Evolutionary conservation across 2,888 invertebrate species (phyloP), one percentile per base, ranked within the genome.

Genomic region (Eupithecia inturbata): DNA sequence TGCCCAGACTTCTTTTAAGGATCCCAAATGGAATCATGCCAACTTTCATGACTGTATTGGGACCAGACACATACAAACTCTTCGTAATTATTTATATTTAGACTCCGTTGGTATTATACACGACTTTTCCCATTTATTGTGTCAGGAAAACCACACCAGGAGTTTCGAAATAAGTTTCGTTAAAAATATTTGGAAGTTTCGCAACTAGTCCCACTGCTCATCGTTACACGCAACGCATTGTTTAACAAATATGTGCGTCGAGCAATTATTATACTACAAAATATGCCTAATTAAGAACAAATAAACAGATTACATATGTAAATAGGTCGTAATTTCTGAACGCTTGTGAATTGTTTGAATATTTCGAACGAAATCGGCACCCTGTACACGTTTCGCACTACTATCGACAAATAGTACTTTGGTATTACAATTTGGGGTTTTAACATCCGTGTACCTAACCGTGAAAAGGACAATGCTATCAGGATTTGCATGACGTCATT

Each of bases 261-360:
- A 53, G 22, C 22, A 53, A 53, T 53, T 22, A 53, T 53, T 22
- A 57, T 26, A 57, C 57, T 57, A 57, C 22, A 57, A 57, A 26
- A 57, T 57, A 26, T 28, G 70, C 68, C 71, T 71, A 68, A 72
- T 75, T 76, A 79, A 68, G 72, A 76, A 75, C 75, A 71, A 70
- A 75, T 79, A 77, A 75, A 75, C 74, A 76, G 72, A 78, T 74
- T 74, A 36, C 36, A 7, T 36, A 71, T 72, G 74, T 72, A 77
- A 77, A 77, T 73, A 70, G 77, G 73, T 73, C 77, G 73, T 70
- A 39, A 64, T 69, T 67, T 19, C 41, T 60, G 26, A 68, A 68
- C 60, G 63, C 67, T 62, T 68, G 66, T 28, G 60, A 39, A 73
- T 71, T 71, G 60, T 68, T 71, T 45, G 39, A 66, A 68, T 64